Base-by-base conservation (phyloP, 2,888 invertebrate genomes). In the Stratiomys singularior region DNA sequence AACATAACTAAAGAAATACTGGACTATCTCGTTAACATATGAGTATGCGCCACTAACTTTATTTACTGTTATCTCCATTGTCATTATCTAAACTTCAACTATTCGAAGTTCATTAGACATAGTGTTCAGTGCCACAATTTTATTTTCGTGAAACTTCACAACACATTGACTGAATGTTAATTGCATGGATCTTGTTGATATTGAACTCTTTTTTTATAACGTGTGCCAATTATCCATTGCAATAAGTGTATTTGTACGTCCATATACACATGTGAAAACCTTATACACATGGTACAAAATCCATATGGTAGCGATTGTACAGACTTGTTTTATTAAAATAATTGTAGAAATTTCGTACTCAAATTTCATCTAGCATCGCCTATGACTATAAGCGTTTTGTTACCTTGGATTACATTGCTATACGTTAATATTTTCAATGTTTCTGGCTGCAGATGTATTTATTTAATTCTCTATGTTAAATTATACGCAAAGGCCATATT, bases 121-220 rank as follows among this genome's bases (percentile, higher is more conserved):
- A 52, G n/a, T 52, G 18, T 21, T 60, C 58, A 25, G 2, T 66
- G 66, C 66, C 66, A 66, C 37, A 37, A 28, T 3, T 63, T 37
- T 11, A 30, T 30, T 15, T 66, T 15, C 37, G 37, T 9, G 9
- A 37, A 37, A 37, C 3, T 37, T 9, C 37, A 9, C 3, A 37
- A 37, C 25, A 37, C 66, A 37, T 21, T 37, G 28, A 27, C 28
- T 30, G 66, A 66, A 66, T 66, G 18, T 18, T 37, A 66, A 66
- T 66, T 66, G 66, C 37, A 37, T 37, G 64, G 66, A 66, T 66
- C 66, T 66, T 21, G 64, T 66, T 66, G 66, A 66, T 66, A 66
- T 66, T 66, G 66, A 37, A n/a, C 30, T 66, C 21, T 28, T 30
- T 37, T 27, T 30, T 37, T 37, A 37, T 37, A 60, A 11, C 58